Conservation (phyloP, 2,888 invertebrate species). For the Epirrita christyi region DNA sequence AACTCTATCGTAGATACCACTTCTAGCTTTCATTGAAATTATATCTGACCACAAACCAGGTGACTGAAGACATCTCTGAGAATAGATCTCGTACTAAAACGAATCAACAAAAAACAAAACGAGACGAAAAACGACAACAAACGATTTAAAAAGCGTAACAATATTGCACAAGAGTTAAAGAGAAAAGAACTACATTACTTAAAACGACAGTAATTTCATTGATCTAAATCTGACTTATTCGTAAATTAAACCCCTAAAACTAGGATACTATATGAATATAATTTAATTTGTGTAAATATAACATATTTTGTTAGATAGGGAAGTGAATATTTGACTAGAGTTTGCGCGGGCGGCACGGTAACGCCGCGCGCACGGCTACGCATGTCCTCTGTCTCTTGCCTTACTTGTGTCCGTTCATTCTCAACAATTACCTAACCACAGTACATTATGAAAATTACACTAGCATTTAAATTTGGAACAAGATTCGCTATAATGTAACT, state of each 20-base stretch:
- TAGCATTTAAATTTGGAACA: constrained; percentile 7
- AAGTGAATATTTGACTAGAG: constrained; percentile 85
- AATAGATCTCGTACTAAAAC: constrained; percentile 9
- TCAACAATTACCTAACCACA: constrained; percentile 20
- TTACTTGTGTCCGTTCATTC: constrained; percentile 22
- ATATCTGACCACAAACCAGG: no score
- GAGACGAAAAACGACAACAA: constrained; percentile 64
- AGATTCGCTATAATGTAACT: constrained; percentile 15
- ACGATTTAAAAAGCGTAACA: constrained; percentile 77
- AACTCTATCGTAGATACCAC: no score
- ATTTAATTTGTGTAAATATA: constrained; percentile 86
- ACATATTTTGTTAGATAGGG: constrained; percentile 81
- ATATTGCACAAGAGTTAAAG: constrained; percentile 78
- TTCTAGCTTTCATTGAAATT: no score
- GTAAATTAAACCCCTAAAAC: constrained; percentile 83
- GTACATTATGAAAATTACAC: constrained; percentile 1
- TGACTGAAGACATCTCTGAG: no score
- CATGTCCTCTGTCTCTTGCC: constrained; percentile 40
- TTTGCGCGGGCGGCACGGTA: constrained; percentile 60
- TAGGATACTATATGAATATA: constrained; percentile 85
- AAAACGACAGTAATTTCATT: constrained; percentile 57
- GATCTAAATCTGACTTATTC: constrained; percentile 68
- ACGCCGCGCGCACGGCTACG: constrained; percentile 38
- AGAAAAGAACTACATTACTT: constrained; percentile 72
- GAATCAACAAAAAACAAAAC: constrained; percentile 52